phyloP scores from a whole-genome alignment of 2,888 invertebrate genomes.

The Cantharis nigra region DNA sequence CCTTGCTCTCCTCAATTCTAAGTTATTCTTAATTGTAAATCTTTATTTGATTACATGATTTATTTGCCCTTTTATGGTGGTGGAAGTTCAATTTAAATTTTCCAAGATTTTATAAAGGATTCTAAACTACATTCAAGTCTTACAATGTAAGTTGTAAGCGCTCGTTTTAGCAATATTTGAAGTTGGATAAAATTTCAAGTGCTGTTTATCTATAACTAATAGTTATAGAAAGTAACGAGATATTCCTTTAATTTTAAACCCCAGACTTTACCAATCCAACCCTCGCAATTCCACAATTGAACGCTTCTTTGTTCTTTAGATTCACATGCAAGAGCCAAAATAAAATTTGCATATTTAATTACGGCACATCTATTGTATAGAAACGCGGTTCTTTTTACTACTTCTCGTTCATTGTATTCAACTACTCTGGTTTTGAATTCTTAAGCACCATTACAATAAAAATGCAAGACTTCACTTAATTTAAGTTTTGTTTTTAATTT shows the following conservation, averaged over 20 bases:
- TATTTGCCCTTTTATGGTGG: constrained; percentile 28
- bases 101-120: background rate
- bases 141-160: background rate
- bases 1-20: constrained; percentile 34
- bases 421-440: constrained; percentile 36
- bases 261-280: constrained; percentile 41
- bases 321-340: constrained; percentile 47
- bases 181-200: constrained; percentile 38
- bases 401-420: constrained; percentile 33
- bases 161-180: background rate
- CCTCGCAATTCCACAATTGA: constrained; percentile 44
- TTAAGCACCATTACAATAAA: constrained; percentile 38
- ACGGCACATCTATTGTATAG: constrained; percentile 38
- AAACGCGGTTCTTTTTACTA: constrained; percentile 32
- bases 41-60: constrained; percentile 37
- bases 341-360: constrained; percentile 52
- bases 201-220: constrained; percentile 41
- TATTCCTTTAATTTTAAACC: constrained; percentile 46
- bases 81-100: constrained; percentile 8
- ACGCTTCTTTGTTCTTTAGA: constrained; percentile 47
- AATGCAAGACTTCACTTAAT: constrained; percentile 37
- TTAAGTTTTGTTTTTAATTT: constrained; percentile 38
- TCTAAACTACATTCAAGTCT: constrained; percentile 29
- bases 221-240: constrained; percentile 34
- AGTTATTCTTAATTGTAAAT: constrained; percentile 30